Evolutionary conservation across 2,113 vertebrate genomes (phyloP).

Genomic region (Australoheros scitulus): DNA sequence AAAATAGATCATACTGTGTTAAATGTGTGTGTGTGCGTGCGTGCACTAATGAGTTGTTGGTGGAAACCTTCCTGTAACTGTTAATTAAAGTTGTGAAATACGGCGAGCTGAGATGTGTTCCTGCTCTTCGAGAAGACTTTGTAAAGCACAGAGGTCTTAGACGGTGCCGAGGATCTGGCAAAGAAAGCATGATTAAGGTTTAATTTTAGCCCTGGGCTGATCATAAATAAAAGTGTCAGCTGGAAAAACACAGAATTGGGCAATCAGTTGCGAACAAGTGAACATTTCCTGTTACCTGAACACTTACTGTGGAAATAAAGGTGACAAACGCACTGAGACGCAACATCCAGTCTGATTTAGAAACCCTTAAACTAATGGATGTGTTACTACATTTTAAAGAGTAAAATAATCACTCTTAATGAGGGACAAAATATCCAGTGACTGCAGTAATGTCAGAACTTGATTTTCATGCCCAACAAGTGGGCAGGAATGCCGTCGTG

Average conservation of each 20-base stretch:
- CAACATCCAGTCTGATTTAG: background rate
- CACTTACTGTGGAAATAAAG: background rate
- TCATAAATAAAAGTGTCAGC: background rate
- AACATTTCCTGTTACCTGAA: background rate
- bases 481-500: background rate
- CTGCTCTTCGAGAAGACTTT: background rate
- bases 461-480: background rate
- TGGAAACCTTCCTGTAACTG: slow-evolving; percentile 1
- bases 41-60: background rate
- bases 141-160: background rate
- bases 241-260: background rate
- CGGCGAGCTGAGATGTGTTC: background rate
- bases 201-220: background rate
- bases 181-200: background rate
- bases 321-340: background rate
- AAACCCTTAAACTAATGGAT: background rate
- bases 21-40: background rate
- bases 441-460: background rate
- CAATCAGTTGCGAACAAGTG: background rate
- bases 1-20: background rate
- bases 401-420: background rate
- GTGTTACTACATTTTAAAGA: background rate
- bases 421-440: background rate
- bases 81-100: slow-evolving; percentile 17
- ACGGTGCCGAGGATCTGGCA: background rate